Conservation (phyloP, 2,113 vertebrate species). For the Aptenodytes forsteri region DNA sequence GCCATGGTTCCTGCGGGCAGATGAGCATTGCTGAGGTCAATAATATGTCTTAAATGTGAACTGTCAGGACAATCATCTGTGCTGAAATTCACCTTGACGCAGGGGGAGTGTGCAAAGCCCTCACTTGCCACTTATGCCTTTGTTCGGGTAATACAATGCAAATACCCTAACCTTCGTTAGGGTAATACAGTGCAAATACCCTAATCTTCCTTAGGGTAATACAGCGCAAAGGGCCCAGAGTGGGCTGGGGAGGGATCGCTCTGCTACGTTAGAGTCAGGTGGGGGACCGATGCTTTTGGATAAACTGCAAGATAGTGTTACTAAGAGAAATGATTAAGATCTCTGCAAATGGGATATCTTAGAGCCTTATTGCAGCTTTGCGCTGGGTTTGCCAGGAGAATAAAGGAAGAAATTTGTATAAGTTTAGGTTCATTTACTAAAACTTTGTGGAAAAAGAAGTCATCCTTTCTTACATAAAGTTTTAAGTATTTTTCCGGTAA, state of each 20-base stretch:
- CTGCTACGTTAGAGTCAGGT: not conserved
- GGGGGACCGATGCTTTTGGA: not conserved
- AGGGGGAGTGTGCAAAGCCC: not conserved
- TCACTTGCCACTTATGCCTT: not conserved
- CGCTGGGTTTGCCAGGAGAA: not conserved
- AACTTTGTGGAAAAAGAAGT: not conserved
- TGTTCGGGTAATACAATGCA: not conserved
- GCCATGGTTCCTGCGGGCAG: not conserved
- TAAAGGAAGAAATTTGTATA: not conserved
- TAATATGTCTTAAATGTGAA: not conserved
- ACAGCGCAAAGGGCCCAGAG: not conserved
- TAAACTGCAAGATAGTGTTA: not conserved
- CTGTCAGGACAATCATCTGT: not conserved
- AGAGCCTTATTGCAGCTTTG: not conserved
- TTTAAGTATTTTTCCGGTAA: not conserved
- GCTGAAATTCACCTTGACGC: not conserved
- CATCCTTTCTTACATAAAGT: not conserved
- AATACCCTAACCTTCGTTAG: not conserved
- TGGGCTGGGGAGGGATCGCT: not conserved
- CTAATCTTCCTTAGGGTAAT: not conserved
- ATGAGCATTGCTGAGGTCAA: not conserved
- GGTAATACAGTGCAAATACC: not conserved
- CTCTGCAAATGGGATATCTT: not conserved
- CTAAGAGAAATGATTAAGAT: not conserved
- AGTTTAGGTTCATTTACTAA: not conserved